Evolutionary conservation across 2,888 invertebrate species (phyloP).

Genomic region (Adelognathus sp.): DNA sequence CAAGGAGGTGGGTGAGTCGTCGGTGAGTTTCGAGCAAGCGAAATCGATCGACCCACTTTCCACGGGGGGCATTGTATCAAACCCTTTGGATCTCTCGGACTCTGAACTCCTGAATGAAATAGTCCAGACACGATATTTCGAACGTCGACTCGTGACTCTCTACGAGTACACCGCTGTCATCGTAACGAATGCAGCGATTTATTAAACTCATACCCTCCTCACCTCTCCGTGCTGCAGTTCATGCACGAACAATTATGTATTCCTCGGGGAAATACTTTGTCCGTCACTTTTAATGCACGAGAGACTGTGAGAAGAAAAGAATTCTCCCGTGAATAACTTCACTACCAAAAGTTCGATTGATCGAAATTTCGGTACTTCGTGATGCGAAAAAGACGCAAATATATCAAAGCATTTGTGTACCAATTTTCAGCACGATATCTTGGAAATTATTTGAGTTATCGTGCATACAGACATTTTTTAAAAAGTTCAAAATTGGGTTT

Average conservation of each 20-base stretch:
- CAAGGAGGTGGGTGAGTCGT: constrained; percentile 2
- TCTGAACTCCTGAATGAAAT: constrained; percentile 63
- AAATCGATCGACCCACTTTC: constrained; percentile 76
- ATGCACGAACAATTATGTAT: constrained; percentile 49
- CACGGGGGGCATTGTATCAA: constrained; percentile 66
- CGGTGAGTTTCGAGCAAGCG: constrained; percentile 49
- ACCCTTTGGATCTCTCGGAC: constrained; percentile 65
- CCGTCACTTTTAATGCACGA: constrained; percentile 3
- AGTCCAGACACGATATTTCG: constrained; percentile 54
- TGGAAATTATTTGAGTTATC: too few relatives aligned
- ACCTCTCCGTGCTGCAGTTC: constrained; percentile 11
- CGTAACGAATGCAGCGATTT: constrained; percentile 54
- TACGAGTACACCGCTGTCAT: constrained; percentile 40
- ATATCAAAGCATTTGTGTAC: too few relatives aligned
- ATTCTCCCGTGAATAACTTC: not conserved
- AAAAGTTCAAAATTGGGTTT: too few relatives aligned
- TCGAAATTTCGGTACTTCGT: too few relatives aligned
- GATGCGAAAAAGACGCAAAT: too few relatives aligned
- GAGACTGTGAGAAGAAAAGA: not conserved
- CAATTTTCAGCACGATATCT: too few relatives aligned
- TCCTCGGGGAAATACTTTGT: constrained; percentile 46
- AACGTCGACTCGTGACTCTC: constrained; percentile 8
- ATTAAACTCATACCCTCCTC: not conserved
- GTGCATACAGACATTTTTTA: too few relatives aligned
- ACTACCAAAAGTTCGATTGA: too few relatives aligned